Evolutionary conservation across 2,797 vertebrate genomes (phyloP), one percentile per base, ranked within the genome.

Genomic region (Hybognathus amarus): DNA sequence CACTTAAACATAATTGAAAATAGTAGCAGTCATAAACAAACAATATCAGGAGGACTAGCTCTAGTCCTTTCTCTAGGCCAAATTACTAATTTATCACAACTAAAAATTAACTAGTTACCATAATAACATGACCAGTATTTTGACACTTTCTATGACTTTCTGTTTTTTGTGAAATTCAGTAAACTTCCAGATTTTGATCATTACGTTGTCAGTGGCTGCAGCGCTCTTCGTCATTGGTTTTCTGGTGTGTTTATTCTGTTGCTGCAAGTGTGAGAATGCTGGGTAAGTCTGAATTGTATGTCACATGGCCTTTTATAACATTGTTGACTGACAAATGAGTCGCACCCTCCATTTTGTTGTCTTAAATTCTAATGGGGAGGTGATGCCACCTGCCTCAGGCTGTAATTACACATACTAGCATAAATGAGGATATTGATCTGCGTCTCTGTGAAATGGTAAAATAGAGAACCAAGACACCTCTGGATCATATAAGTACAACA

Each of bases 141-240:
- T 38, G 13, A 52, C 12, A 27, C 13, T 4, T 36, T 40, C 1
- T 36, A 17, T 10, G 8, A n/a, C 52, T 52, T 45, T 70, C 12
- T 38, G 33, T 85, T 36, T 66, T 50, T 54, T 66, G n/a, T 77
- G 54, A 47, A 47, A 80, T 90, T 6, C 63, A 99, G 98, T 99
- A 90, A 97, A 99, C 92, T 99, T 99, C 56, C 96, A 98, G 95
- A 94, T 89, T 0, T 54, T 99, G 91, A 99, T 98, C 73, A 98
- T 99, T 81, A 89, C 96, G 0, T 84, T 98, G 92, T 95, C 97
- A 0, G 97, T 98, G 87, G 17, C 96, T 4, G 96, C 95, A 61
- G 97, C 91, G 3, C 6, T 91, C 2, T 20, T 97, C 76, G 94
- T 99, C 70, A 90, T 99, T 36, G 93, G 86, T 8, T 0, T 98